These are phyloP conservation scores for Bombylius discolor DNA, from an alignment of 2,888 invertebrate genomes.

Conservation along the genomic window DNA sequence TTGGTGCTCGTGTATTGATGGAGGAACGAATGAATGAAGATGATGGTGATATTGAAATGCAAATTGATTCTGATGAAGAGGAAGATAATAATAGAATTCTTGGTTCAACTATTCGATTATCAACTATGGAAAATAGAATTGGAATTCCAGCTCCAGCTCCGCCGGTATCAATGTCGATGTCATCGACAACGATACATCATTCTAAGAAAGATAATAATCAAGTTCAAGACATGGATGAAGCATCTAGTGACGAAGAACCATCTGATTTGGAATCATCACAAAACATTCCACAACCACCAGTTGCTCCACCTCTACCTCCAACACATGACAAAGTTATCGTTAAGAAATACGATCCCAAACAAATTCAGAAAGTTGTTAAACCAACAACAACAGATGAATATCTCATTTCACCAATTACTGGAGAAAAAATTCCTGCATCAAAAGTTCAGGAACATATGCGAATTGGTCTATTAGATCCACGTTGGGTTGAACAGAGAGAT, in stretches of 20 bases:
- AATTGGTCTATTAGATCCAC: conserved; percentile 88
- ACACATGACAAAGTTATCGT: conserved; percentile 87
- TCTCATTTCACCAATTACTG: conserved; percentile 95
- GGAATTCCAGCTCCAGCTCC: conserved; percentile 33
- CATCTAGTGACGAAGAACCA: conserved; percentile 60
- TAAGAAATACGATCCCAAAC: conserved; percentile 95
- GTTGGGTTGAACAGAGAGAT: conserved; percentile 96
- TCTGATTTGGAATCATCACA: conserved; percentile 34
- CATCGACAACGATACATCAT: conserved; percentile 24
- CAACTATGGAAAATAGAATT: conserved; percentile 52
- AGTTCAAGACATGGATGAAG: conserved; percentile 88
- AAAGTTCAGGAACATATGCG: conserved; percentile 98
- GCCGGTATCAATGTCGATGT: conserved; percentile 30
- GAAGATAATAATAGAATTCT: conserved; percentile 32
- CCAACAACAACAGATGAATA: conserved; percentile 68
- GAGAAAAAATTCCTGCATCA: conserved; percentile 91
- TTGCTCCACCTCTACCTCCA: conserved; percentile 64
- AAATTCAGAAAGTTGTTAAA: conserved; percentile 47
- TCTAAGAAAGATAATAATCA: conserved; percentile 41
- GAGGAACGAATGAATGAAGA: conserved; percentile 69
- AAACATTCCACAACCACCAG: conserved; percentile 30
- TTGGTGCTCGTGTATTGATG: conserved; percentile 85
- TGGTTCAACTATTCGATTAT: conserved; percentile 40
- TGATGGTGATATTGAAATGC: conserved; percentile 77
- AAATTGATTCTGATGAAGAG: conserved; percentile 74